Evolutionary conservation across 1,140 invertebrate genomes (phyloP).

Genomic region (Bombus terrestris): DNA sequence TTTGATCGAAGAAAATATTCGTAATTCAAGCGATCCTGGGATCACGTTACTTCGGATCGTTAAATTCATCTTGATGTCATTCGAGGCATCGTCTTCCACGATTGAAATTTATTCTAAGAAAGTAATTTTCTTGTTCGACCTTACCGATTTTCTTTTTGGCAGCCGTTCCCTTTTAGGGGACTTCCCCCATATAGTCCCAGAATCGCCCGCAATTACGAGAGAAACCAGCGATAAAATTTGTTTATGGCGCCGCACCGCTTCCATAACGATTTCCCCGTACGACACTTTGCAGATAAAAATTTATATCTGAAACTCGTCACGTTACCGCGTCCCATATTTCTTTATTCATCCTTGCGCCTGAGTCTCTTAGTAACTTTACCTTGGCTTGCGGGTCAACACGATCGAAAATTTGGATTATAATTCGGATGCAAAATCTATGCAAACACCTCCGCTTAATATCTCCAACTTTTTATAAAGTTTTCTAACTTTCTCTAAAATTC

Average conservation of each 20-base stretch:
- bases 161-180: background rate
- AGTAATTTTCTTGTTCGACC: background rate
- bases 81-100: background rate
- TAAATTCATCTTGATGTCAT: background rate
- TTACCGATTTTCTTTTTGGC: background rate
- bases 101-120: background rate
- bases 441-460: no score
- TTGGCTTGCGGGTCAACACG: no score
- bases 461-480: background rate
- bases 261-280: constrained; percentile 6
- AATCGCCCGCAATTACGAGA: background rate
- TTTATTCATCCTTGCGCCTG: background rate
- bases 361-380: background rate
- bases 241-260: background rate
- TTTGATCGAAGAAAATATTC: background rate
- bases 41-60: constrained; percentile 2
- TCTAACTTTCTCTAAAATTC: background rate
- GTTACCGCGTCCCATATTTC: constrained; percentile 2
- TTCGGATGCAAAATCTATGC: no score
- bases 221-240: constrained; percentile 30
- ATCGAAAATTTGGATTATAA: no score
- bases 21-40: background rate
- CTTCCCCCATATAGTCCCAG: background rate
- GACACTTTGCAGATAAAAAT: constrained; percentile 1
- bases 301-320: constrained; percentile 4